Evolutionary conservation across 2,797 vertebrate species (phyloP).

Genomic region (Dendrocincla fuliginosa): DNA sequence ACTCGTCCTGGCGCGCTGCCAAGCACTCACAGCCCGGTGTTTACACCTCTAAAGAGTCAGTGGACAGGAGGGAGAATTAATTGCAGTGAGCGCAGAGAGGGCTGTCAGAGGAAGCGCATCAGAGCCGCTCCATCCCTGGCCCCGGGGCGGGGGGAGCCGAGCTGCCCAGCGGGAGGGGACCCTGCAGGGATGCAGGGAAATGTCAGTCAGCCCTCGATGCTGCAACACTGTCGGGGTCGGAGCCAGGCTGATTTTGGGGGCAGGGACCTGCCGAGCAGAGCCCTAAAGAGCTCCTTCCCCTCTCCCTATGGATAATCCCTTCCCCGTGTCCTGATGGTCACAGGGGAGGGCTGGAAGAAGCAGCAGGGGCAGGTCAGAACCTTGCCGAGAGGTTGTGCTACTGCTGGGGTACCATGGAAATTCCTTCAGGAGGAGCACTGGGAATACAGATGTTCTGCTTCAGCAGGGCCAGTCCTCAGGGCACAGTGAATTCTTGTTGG

Average conservation of each 20-base stretch:
- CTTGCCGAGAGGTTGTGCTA: background rate
- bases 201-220: background rate
- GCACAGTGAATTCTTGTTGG: background rate
- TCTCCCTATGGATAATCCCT: rapidly evolving
- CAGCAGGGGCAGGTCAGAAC: background rate
- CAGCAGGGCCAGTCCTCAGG: background rate
- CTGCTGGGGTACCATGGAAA: rapidly evolving
- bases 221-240: rapidly evolving
- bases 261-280: background rate
- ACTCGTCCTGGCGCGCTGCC: background rate
- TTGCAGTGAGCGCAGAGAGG: background rate
- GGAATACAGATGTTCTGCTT: background rate
- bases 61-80: background rate
- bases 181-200: background rate
- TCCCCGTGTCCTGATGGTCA: rapidly evolving
- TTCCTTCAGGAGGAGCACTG: background rate
- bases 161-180: background rate
- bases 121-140: background rate
- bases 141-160: background rate
- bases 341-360: rapidly evolving
- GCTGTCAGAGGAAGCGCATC: background rate
- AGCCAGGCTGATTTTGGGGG: background rate
- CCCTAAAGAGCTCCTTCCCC: background rate
- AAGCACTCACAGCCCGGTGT: background rate
- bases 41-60: background rate